These are phyloP conservation scores for Cantharis rufa DNA, from an alignment of 2,888 invertebrate species.

Conservation along the genomic window DNA sequence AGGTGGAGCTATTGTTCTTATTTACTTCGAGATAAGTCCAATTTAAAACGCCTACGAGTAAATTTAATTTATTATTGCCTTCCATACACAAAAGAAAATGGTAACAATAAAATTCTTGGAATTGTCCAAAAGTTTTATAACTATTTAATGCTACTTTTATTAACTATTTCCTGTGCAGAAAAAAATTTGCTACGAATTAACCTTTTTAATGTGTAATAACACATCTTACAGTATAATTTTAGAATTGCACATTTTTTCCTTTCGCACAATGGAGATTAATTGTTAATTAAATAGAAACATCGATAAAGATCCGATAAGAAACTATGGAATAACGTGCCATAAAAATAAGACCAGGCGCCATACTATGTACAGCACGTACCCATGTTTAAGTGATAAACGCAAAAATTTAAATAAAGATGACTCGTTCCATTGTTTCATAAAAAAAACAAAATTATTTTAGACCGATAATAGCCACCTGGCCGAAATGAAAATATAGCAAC, in stretches of 20 bases:
- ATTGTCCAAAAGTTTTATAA: constrained; percentile 1
- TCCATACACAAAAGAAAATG: constrained; percentile 7
- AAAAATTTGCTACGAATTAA: constrained; percentile 6
- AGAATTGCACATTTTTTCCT: neutral
- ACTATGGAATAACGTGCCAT: neutral
- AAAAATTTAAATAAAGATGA: constrained; percentile 6
- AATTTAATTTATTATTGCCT: constrained; percentile 8
- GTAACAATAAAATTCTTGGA: constrained; percentile 11
- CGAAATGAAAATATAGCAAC: constrained; percentile 5
- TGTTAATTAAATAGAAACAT: neutral
- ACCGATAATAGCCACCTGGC: constrained; percentile 27
- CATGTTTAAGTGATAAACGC: constrained; percentile 5
- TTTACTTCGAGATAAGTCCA: constrained; percentile 10
- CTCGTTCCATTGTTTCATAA: constrained; percentile 15
- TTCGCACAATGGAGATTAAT: neutral
- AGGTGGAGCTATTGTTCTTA: constrained; percentile 9
- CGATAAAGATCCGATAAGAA: neutral
- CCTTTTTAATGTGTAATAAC: neutral
- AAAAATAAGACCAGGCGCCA: neutral
- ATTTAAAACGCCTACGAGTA: constrained; percentile 13
- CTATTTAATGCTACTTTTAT: constrained; percentile 12
- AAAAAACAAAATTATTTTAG: neutral
- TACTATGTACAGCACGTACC: neutral
- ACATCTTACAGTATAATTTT: neutral
- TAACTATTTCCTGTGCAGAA: constrained; percentile 18